A percentile compares a stretch with the other conserved stretches of the same genome.
Conservation (phyloP, 2,113 vertebrate genomes). For the Sapajus apella region DNA sequence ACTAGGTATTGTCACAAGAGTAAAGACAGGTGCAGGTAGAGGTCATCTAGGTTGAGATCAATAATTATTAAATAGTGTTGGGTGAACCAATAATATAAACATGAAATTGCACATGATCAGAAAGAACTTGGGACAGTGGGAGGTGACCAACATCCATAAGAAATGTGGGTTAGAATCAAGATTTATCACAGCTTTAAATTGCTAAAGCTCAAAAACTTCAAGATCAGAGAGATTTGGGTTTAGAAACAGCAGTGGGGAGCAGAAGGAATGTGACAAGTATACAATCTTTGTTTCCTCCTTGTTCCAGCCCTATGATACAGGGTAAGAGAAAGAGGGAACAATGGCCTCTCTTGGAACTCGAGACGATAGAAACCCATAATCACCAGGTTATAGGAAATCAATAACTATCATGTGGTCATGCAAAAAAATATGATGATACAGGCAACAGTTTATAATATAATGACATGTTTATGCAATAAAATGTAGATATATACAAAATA, state of each 20-base stretch:
- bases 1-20: neutral
- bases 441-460: neutral
- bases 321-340: neutral
- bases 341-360: neutral
- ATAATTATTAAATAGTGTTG: neutral
- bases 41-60: neutral
- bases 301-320: neutral
- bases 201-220: neutral
- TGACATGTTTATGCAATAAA: neutral
- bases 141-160: neutral
- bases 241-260: neutral
- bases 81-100: neutral
- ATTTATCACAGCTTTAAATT: neutral
- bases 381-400: neutral
- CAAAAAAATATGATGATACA: neutral
- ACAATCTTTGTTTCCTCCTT: neutral
- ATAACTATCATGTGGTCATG: neutral
- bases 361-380: neutral
- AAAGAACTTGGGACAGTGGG: neutral
- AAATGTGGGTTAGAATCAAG: neutral
- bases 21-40: neutral
- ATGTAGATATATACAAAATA: neutral
- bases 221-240: neutral
- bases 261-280: neutral
- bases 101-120: neutral